These are phyloP conservation scores for Trissoscelio sp. DNA, from an alignment of 2,888 invertebrate species.

Conservation along the genomic window DNA sequence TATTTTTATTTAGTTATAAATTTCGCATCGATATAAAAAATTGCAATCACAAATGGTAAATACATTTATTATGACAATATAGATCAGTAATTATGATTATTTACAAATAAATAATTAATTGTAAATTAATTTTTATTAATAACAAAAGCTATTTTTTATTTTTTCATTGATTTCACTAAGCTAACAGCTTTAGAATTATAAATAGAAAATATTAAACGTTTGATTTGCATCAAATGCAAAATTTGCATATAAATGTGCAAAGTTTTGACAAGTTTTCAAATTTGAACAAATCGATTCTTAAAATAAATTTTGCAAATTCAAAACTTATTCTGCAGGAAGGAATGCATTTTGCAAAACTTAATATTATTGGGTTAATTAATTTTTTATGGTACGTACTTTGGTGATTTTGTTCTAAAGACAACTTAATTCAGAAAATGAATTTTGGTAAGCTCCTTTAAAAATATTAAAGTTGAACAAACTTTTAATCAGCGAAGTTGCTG, in stretches of 20 bases:
- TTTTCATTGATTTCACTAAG: no score
- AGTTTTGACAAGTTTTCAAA: neutral
- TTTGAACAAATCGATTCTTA: neutral
- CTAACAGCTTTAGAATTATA: no score
- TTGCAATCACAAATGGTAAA: no score
- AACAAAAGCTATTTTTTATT: no score
- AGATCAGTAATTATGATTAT: no score
- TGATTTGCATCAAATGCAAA: neutral
- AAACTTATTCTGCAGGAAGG: neutral
- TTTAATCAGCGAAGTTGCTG: constrained; percentile 15
- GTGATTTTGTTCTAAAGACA: neutral
- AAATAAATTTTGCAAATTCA: neutral
- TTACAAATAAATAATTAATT: no score
- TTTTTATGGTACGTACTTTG: neutral
- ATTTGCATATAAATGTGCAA: neutral
- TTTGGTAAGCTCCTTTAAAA: neutral
- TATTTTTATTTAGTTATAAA: no score
- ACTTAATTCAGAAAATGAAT: neutral
- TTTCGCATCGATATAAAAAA: no score
- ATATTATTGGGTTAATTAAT: neutral
- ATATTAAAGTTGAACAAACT: constrained; percentile 4
- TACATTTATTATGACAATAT: no score
- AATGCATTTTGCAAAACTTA: neutral
- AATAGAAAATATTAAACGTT: no score
- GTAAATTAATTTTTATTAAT: no score